Evolutionary conservation across 2,797 vertebrate genomes (phyloP).

Genomic region (Intellagama lesueurii): DNA sequence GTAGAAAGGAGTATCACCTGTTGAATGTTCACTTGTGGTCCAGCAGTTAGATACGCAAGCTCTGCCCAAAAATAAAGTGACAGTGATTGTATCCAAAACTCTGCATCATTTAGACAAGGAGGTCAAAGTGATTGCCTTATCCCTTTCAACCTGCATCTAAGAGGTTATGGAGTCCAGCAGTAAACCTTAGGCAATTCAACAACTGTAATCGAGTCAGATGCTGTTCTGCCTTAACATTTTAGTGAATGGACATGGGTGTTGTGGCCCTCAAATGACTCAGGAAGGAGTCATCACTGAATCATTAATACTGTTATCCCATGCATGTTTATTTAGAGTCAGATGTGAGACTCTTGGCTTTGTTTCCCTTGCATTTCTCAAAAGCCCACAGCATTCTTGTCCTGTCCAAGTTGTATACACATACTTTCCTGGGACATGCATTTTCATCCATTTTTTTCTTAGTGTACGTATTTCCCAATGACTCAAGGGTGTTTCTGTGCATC

Average conservation of each 20-base stretch:
- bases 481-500: background rate
- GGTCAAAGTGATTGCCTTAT: background rate
- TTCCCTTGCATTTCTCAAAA: background rate
- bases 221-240: background rate
- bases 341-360: background rate
- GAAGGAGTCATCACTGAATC: slow-evolving; percentile 3
- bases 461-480: background rate
- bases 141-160: background rate
- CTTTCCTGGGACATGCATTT: too few species aligned
- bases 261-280: background rate
- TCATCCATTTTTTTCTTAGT: background rate
- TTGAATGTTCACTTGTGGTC: too few species aligned
- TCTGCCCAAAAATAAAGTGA: background rate
- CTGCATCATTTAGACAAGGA: background rate
- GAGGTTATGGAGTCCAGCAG: background rate
- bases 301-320: background rate
- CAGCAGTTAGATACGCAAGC: too few species aligned
- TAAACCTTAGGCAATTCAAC: background rate
- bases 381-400: background rate
- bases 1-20: too few species aligned
- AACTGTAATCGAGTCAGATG: background rate
- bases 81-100: background rate
- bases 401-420: background rate
- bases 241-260: background rate
- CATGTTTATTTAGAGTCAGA: background rate